These are phyloP conservation scores for Hemibagrus guttatus DNA, from an alignment of 2,797 vertebrate genomes.

Conservation along the genomic window DNA sequence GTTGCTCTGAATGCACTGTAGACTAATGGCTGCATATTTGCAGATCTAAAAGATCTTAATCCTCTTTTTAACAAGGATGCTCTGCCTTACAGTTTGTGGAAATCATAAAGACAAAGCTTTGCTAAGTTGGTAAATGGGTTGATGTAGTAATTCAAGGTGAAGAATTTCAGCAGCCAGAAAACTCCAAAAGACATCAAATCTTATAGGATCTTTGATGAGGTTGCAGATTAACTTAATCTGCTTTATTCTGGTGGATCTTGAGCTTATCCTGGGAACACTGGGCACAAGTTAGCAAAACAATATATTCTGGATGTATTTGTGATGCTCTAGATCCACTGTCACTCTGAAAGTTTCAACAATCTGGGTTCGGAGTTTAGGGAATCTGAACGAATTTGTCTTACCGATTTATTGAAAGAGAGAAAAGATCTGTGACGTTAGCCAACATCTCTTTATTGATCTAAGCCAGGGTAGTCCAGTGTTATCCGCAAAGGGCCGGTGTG, in stretches of 20 bases:
- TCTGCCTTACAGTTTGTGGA: not conserved
- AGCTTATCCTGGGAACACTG: not conserved
- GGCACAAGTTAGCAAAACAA: not conserved
- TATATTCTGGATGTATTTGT: not conserved
- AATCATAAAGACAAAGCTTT: not conserved
- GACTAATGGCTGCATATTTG: not conserved
- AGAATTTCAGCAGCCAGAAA: not conserved
- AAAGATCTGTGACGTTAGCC: conserved; percentile 11
- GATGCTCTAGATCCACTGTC: not conserved
- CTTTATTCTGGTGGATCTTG: not conserved
- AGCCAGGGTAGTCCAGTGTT: not conserved
- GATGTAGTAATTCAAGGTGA: no score
- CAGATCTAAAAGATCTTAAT: not conserved
- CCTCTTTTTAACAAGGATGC: not conserved
- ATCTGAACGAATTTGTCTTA: conserved; percentile 11
- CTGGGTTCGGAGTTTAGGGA: not conserved
- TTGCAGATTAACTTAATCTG: not conserved
- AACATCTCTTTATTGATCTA: conserved; percentile 4
- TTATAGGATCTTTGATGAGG: no score
- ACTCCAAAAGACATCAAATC: not conserved
- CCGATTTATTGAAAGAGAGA: conserved; percentile 27
- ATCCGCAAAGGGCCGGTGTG: no score
- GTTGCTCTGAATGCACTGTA: not conserved
- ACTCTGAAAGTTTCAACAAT: not conserved
- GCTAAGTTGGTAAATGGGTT: not conserved